Evolutionary conservation across 2,113 vertebrate genomes (phyloP).

Genomic region (Poeciliopsis occidentalis): DNA sequence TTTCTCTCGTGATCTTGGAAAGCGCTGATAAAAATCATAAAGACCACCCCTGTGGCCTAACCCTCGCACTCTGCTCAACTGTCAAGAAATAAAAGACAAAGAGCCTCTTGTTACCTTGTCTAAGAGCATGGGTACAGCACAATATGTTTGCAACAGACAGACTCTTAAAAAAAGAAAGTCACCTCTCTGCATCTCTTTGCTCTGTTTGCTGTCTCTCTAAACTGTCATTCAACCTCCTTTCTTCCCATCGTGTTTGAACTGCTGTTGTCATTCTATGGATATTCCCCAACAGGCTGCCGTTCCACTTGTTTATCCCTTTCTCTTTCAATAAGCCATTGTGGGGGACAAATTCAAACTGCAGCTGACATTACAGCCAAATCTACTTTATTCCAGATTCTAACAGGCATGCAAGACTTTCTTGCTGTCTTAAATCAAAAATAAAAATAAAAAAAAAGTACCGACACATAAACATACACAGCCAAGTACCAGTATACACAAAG

Average conservation of each 20-base stretch:
- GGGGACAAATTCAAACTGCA: conserved; percentile 55
- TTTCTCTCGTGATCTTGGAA: conserved; percentile 55
- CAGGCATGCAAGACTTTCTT: conserved; percentile 23
- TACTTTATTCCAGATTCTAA: conserved; percentile 37
- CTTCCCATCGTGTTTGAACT: conserved; percentile 26
- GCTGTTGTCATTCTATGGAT: too few species aligned
- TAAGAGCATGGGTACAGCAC: conserved; percentile 46
- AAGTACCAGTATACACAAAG: conserved; percentile 34
- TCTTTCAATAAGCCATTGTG: too few species aligned
- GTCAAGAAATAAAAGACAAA: conserved; percentile 68
- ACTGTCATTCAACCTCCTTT: conserved; percentile 43
- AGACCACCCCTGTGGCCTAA: conserved; percentile 56
- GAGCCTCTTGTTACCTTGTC: conserved; percentile 58
- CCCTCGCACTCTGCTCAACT: conserved; percentile 57
- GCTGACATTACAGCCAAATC: conserved; percentile 58
- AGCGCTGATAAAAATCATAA: conserved; percentile 59
- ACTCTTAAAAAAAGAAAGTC: conserved; percentile 47
- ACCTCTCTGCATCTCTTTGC: conserved; percentile 51
- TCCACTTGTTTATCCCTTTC: too few species aligned
- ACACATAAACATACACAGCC: conserved; percentile 11
- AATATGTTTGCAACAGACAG: conserved; percentile 60
- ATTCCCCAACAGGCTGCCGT: too few species aligned
- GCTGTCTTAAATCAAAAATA: conserved; percentile 33
- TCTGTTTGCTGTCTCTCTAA: conserved; percentile 43
- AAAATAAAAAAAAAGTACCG: background rate